phyloP scores from a whole-genome alignment of 1,140 invertebrate species.

The Panagrolaimus sp. region DNA sequence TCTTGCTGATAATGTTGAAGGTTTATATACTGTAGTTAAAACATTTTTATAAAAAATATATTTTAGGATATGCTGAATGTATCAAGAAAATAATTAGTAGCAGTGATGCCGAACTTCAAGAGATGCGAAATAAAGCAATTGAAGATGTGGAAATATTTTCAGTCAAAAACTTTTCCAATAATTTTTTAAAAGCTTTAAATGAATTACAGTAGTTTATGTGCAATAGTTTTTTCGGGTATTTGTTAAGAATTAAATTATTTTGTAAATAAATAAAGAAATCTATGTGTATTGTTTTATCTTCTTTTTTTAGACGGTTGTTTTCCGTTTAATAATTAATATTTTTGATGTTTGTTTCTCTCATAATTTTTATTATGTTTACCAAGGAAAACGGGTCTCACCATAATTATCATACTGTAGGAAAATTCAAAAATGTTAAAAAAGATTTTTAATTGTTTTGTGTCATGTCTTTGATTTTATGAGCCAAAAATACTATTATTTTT shows the following conservation, averaged over 20 bases:
- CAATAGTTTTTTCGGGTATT: slow-evolving; percentile 16
- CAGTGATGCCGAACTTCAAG: slow-evolving; percentile 63
- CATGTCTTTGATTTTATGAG: too few relatives aligned
- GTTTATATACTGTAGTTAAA: not conserved
- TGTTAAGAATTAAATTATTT: slow-evolving; percentile 8
- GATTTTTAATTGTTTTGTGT: too few relatives aligned
- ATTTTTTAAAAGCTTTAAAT: slow-evolving; percentile 46
- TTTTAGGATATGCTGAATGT: slow-evolving; percentile 70
- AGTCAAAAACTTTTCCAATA: slow-evolving; percentile 61
- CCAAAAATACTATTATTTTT: too few relatives aligned
- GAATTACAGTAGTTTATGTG: not conserved
- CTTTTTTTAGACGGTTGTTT: not conserved
- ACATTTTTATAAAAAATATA: not conserved
- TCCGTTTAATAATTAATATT: too few relatives aligned
- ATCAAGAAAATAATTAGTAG: slow-evolving; percentile 72
- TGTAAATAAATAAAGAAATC: not conserved
- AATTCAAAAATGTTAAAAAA: too few relatives aligned
- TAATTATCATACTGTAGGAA: too few relatives aligned
- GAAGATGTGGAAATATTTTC: slow-evolving; percentile 61
- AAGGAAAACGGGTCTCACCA: too few relatives aligned
- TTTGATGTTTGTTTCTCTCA: too few relatives aligned
- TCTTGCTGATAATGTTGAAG: slow-evolving; percentile 70
- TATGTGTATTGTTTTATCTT: slow-evolving; percentile 8
- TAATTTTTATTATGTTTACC: too few relatives aligned
- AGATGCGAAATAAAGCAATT: slow-evolving; percentile 69